Base-by-base conservation (phyloP, 2,888 invertebrate genomes). In the Noctua janthina region DNA sequence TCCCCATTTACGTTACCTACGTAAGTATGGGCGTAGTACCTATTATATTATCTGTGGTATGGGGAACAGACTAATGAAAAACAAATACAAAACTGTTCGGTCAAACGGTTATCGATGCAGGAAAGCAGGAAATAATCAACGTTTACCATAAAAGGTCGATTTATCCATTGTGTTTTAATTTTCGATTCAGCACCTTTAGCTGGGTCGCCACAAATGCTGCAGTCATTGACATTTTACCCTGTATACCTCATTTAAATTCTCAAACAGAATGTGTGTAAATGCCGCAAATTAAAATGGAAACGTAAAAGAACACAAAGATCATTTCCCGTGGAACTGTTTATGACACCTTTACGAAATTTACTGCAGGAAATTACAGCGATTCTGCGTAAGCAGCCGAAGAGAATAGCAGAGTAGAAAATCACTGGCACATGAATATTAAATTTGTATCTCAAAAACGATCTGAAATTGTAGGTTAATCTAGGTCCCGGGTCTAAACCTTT, bases 331-430 rank as follows among this genome's bases (percentile, higher is more conserved):
- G 29, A 59, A 51, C 56, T 79, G 80, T 82, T 82, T 84, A 73
- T 73, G 69, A 73, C 43, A 84, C 73, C n/a, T 84, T 64, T 39
- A 56, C 29, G 29, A 59, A 70, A 79, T 79, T 54, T 80, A 85
- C n/a, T 56, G 71, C 62, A 85, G 85, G 81, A 85, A 85, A 83
- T 85, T 59, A 83, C 49, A 64, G 8, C 72, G 51, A 81, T 73
- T 81, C 43, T 51, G 11, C 17, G 56, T 64, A 72, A 75, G 35
- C 56, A 64, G 15, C 68, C 23, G 13, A 69, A 51, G 62, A 77
- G 68, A 68, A 79, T 54, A 46, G 56, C 35, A 15, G 23, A 84
- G 20, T n/a, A n/a, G 62, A 62, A 82, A 73, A 51, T 68, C 23
- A 64, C 62, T 62, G 23, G 67, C 1, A 23, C 35, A 67, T 62